Base-by-base conservation (phyloP, 1,140 invertebrate species). In the Drosophila teissieri region DNA sequence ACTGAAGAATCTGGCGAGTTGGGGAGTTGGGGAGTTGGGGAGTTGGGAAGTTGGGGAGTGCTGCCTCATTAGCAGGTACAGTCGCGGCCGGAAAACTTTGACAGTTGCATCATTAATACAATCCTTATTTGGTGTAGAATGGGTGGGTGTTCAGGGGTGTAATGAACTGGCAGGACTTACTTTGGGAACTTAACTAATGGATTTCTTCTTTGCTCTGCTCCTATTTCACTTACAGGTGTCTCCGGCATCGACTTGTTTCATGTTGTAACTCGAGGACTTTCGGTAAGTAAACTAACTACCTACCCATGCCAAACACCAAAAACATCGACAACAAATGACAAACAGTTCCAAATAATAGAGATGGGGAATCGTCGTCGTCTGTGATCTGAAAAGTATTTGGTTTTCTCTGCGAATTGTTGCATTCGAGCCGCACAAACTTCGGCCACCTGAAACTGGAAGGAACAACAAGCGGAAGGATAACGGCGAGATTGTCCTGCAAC, bases 221-320 rank as follows among this genome's bases (percentile, higher is more conserved):
- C 31, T 39, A 6, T 54, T 42, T 27, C 49, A 10, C 39, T 78
- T 86, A 7, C 83, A 86, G 82, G 82, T 86, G 82, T 86, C 82
- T 64, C 67, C 83, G 70, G 74, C 79, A 82, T 88, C 74, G 82
- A 82, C 69, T 76, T 82, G 57, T 86, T 86, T 86, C 78, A 86
- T 86, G 82, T 86, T 86, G 83, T 86, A 86, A 86, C 81, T 86
- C 78, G 79, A 79, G 79, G 70, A 88, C 70, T 86, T 86, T 86
- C 51, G 83, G 82, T 86, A 82, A 86, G 83, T 86, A 19, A 2
- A 19, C 61, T n/a, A n/a, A n/a, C n/a, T n/a, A n/a, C n/a, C n/a
- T 24, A n/a, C n/a, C 48, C 48, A 3, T 48, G 17, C 19, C 19
- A 5, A n/a, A 39, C 44, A 34, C n/a, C 48, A n/a, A n/a, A n/a